These are phyloP conservation scores for Pararge aegeria DNA, from an alignment of 1,140 invertebrate genomes.

Conservation along the genomic window DNA sequence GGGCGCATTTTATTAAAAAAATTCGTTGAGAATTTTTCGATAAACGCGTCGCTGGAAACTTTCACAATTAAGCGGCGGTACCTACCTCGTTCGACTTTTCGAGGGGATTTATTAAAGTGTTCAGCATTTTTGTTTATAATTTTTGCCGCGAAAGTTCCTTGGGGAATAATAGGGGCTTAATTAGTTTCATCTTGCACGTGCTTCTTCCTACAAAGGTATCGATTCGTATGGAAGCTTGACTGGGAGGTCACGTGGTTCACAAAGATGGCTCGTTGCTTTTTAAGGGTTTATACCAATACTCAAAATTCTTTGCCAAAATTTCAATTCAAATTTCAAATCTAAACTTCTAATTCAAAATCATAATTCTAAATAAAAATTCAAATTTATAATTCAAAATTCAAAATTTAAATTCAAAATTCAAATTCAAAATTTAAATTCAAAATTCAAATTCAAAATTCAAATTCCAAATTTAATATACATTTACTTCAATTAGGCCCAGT, in stretches of 20 bases:
- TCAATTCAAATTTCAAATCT: too few species aligned
- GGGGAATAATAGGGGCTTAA: not conserved
- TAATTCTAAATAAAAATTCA: too few species aligned
- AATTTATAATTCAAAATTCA: too few species aligned
- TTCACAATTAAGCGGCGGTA: constrained; percentile 2
- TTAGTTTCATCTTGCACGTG: constrained; percentile 7
- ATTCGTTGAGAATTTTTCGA: constrained; percentile 1
- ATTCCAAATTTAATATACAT: too few species aligned
- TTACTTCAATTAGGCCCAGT: too few species aligned
- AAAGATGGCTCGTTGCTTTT: not conserved
- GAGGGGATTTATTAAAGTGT: constrained; percentile 7
- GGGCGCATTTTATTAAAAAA: constrained; percentile 1
- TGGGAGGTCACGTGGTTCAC: not conserved
- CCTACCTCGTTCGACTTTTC: not conserved
- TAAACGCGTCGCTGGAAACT: not conserved
- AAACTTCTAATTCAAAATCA: too few species aligned
- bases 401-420: too few species aligned
- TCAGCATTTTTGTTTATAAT: constrained; percentile 1
- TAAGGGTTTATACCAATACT: too few species aligned
- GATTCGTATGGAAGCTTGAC: not conserved
- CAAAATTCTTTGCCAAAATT: too few species aligned
- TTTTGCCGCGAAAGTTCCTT: not conserved
- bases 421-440: too few species aligned
- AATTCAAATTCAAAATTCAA: too few species aligned
- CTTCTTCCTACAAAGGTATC: constrained; percentile 3